These are phyloP conservation scores for Phalacrocorax brasilianus DNA, from an alignment of 2,113 vertebrate species.

Conservation along the genomic window DNA sequence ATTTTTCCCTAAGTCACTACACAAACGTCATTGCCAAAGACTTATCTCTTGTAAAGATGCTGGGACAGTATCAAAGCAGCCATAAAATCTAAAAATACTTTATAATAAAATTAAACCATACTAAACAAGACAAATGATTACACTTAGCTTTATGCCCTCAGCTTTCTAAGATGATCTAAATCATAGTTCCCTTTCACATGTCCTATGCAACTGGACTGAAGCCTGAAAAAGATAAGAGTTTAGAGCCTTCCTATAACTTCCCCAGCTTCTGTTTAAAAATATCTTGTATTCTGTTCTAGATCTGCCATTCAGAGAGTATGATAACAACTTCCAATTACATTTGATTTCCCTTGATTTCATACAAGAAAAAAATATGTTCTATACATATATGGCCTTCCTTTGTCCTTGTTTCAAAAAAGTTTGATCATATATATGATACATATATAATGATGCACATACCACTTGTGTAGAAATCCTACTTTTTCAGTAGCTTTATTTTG, in stretches of 20 bases:
- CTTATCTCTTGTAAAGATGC: neutral
- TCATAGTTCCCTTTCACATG: neutral
- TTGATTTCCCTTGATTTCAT: neutral
- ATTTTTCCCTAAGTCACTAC: constrained; percentile 13
- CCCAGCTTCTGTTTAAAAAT: neutral
- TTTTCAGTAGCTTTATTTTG: neutral
- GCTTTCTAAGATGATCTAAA: neutral
- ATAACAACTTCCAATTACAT: neutral
- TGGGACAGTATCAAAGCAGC: constrained; percentile 14
- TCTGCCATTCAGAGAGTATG: neutral
- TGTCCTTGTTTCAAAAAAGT: neutral
- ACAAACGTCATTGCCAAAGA: constrained; percentile 12
- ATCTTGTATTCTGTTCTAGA: neutral
- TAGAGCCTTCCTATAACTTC: neutral
- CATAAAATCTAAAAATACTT: constrained; percentile 25
- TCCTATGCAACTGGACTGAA: neutral
- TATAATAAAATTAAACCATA: constrained; percentile 45
- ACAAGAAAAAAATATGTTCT: neutral
- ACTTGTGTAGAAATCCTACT: neutral
- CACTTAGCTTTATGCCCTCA: neutral
- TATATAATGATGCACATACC: neutral
- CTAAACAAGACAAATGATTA: constrained; percentile 19
- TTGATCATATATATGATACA: neutral
- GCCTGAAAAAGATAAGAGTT: neutral
- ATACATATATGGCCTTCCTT: neutral